Base-by-base conservation (phyloP, 2,888 invertebrate genomes). In the Ennomos erosarius region DNA sequence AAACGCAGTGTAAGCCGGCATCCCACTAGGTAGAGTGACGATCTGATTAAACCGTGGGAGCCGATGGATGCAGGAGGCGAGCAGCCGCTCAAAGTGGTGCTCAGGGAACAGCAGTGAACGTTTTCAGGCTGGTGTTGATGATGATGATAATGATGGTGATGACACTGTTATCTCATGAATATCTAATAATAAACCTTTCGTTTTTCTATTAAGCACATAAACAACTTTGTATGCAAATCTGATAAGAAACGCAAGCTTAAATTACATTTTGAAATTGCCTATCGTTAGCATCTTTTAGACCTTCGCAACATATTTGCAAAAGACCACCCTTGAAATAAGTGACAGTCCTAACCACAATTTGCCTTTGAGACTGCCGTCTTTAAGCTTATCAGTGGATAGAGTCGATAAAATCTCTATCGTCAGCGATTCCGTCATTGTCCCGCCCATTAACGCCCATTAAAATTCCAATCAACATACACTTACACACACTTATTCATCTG, bases 371-470 rank as follows among this genome's bases (percentile, higher is more conserved):
- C 82, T 76, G 84, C 90, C 90, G 88, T 81, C 86, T 70, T 82
- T 84, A 83, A 73, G 73, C 84, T 90, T 90, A 90, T 91, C 91
- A 84, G 80, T 69, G 71, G 77, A 82, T 82, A 82, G 84, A 82
- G 76, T 78, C 76, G 90, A 90, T 90, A 89, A 80, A 79, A 90
- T 90, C 90, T 84, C 54, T 73, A 74, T 71, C 73, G 74, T 79
- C 81, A 82, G 84, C 86, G 82, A 90, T 87, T 85, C 81, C 79
- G 79, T 90, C 87, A 88, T 90, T 91, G 91, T 91, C 85, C 90
- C 89, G 89, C 87, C 89, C 84, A 90, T 91, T 90, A 88, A 84
- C 88, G 87, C 86, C 84, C 85, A 87, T 90, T 90, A 88, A 88
- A 87, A 88, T 84, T 82, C 90, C 90, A 87, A 90, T 89, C 90